Conservation (phyloP, 2,113 vertebrate species). For the Tautogolabrus adspersus region DNA sequence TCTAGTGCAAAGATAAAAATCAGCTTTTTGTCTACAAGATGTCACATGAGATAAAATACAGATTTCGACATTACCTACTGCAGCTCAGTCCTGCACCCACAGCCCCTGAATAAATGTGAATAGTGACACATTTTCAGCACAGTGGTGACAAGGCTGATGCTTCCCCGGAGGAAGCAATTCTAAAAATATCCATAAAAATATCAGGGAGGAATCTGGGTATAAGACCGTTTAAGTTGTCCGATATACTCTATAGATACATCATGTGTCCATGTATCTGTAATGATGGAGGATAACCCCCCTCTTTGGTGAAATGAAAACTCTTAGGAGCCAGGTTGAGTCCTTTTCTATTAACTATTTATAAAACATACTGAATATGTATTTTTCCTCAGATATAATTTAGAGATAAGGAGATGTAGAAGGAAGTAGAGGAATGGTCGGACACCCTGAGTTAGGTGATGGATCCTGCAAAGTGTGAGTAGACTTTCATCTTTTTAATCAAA, state of each 20-base stretch:
- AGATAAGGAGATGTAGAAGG: slow-evolving; percentile 29
- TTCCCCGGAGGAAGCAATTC: slow-evolving; percentile 21
- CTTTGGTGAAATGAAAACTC: slow-evolving; percentile 24
- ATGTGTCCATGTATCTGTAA: slow-evolving; percentile 5
- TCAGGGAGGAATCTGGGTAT: slow-evolving; percentile 13
- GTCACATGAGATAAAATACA: slow-evolving; percentile 12
- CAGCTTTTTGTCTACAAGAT: not conserved
- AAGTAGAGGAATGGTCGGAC: slow-evolving; percentile 25
- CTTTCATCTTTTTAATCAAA: not conserved
- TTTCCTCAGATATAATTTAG: slow-evolving; percentile 45
- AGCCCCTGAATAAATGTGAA: slow-evolving; percentile 17
- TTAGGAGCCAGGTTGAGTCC: slow-evolving; percentile 16
- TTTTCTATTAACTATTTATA: slow-evolving; percentile 64
- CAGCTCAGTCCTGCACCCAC: slow-evolving; percentile 28
- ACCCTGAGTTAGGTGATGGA: slow-evolving; percentile 63
- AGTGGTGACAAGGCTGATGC: slow-evolving; percentile 38
- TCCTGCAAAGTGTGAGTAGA: not conserved
- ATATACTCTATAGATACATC: not conserved
- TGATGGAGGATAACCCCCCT: not conserved
- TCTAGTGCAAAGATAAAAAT: slow-evolving; percentile 4
- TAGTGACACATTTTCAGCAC: slow-evolving; percentile 46
- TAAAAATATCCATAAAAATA: slow-evolving; percentile 42
- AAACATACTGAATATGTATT: slow-evolving; percentile 57
- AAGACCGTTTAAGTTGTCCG: not conserved
- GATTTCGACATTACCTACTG: slow-evolving; percentile 22